These are phyloP conservation scores for Antennarius maculatus DNA, from an alignment of 2,797 vertebrate genomes.

Conservation along the genomic window DNA sequence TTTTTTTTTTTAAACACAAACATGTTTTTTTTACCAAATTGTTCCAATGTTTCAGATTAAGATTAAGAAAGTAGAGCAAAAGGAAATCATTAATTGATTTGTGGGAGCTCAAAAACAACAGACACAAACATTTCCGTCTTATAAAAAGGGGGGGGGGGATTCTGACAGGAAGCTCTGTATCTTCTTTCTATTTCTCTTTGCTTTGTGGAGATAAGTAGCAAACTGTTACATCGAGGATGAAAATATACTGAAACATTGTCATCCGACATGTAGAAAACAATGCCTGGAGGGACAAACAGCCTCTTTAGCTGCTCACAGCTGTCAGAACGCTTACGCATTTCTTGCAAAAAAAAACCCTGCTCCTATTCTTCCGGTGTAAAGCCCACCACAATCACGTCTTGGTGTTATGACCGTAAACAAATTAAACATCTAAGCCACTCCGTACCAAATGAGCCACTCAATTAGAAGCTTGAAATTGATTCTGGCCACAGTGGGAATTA, in stretches of 20 bases:
- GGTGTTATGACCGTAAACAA: slow-evolving; percentile 79
- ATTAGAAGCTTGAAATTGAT: slow-evolving; percentile 82
- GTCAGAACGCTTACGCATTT: slow-evolving; percentile 75
- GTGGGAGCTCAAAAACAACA: slow-evolving; percentile 64
- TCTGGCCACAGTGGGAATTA: slow-evolving; percentile 78
- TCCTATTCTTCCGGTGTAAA: slow-evolving; percentile 64
- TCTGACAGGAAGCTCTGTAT: slow-evolving; percentile 68
- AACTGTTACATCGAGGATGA: slow-evolving; percentile 67
- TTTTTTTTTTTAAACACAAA: slow-evolving; percentile 69
- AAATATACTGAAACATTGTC: slow-evolving; percentile 67
- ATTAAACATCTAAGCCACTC: slow-evolving; percentile 78
- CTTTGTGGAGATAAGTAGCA: slow-evolving; percentile 68
- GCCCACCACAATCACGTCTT: slow-evolving; percentile 66
- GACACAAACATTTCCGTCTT: slow-evolving; percentile 65
- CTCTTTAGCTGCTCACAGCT: slow-evolving; percentile 78
- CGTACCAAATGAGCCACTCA: slow-evolving; percentile 77
- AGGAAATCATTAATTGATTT: slow-evolving; percentile 80
- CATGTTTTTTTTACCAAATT: slow-evolving; percentile 63
- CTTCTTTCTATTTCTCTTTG: slow-evolving; percentile 66
- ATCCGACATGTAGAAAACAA: slow-evolving; percentile 70
- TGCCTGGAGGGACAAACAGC: slow-evolving; percentile 74
- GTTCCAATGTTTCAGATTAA: slow-evolving; percentile 75
- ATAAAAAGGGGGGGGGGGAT: slow-evolving; percentile 44
- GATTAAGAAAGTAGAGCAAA: slow-evolving; percentile 71
- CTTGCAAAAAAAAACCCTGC: slow-evolving; percentile 60